Evolutionary conservation across 2,888 invertebrate species (phyloP), one percentile per base, ranked within the genome.

Genomic region (Eupithecia pulchellata): DNA sequence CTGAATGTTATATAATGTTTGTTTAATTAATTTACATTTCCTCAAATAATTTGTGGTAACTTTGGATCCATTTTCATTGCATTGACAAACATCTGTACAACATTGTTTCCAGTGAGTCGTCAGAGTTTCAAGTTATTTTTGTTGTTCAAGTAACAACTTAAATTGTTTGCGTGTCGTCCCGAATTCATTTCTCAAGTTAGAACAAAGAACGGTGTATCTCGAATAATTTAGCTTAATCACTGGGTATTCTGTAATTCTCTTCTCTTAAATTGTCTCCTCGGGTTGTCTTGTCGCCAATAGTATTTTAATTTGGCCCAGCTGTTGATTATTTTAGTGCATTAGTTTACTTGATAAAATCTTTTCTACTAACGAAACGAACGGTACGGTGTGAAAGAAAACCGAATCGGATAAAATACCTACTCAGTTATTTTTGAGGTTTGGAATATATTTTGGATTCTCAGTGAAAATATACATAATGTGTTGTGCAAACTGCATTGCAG

Each of bases 211-310:
- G 42, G 63, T 76, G 70, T 70, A 71, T 71, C 71, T 72, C 67
- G 69, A 69, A 64, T 73, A 72, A 70, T 73, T 76, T 71, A 52
- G 64, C 58, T 61, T 73, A 73, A 73, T 73, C 71, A 73, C 69
- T 57, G 39, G 32, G 55, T 73, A 62, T 64, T 70, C 64, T 42
- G 68, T 65, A 61, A 61, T 61, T 61, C 34, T 25, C 61, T 61
- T 61, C 61, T 32, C 32, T 64, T 60, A 57, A 66, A 66, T 52
- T 63, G 66, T 66, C 55, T 63, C 20, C 36, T 57, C 55, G 58
- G 63, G 58, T 68, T 60, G 58, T 72, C 58, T 68, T 52, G 61
- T 42, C 32, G 64, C 64, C 60, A 72, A 65, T 68, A 69, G 60
- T n/a, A 60, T 66, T n/a, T 72, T 69, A 66, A 67, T 72, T 66